Base-by-base conservation (phyloP, 2,113 vertebrate genomes). In the Patagioenas fasciata region DNA sequence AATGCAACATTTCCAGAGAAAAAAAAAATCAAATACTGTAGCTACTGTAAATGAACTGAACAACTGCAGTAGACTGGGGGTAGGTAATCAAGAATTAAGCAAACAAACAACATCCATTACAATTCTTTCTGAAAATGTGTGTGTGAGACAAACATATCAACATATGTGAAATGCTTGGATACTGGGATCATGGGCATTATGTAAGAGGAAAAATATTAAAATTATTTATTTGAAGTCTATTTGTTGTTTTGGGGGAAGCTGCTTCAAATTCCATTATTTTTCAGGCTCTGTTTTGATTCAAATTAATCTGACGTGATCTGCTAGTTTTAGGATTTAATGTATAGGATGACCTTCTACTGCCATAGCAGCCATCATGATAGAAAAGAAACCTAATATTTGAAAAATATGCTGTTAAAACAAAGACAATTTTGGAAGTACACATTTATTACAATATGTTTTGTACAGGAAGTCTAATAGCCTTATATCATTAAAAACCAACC, bases 371-470 rank as follows among this genome's bases (percentile, higher is more conserved):
- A 3, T 51, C 5, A 1, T 34, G 42, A 57, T 9, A 40, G 58
- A 53, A 95, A 77, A 78, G 20, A 72, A 84, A 56, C 9, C 17
- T 28, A 80, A 11, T 57, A 74, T 74, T 94, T 91, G 38, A 75
- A 83, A 95, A 66, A 2, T n/a, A 32, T 54, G 15, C 8, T 79
- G 28, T 70, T 78, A 56, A 80, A 81, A 92, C 11, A 82, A 67
- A 80, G 50, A 9, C 15, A 64, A 38, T 89, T 80, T 84, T 72
- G 32, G n/a, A 86, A 85, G 6, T 64, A 24, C 10, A 67, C 7
- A 81, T 82, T 32, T 56, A 80, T 47, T 19, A 47, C 19, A 58
- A 75, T 62, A 56, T 13, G 7, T 26, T 81, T 93, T 56, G 53
- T 20, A 10, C 36, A 40, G 60, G 12, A 80, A 62, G 11, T 12